Evolutionary conservation across 2,797 vertebrate genomes (phyloP).

Genomic region (Chloroceryle inda): DNA sequence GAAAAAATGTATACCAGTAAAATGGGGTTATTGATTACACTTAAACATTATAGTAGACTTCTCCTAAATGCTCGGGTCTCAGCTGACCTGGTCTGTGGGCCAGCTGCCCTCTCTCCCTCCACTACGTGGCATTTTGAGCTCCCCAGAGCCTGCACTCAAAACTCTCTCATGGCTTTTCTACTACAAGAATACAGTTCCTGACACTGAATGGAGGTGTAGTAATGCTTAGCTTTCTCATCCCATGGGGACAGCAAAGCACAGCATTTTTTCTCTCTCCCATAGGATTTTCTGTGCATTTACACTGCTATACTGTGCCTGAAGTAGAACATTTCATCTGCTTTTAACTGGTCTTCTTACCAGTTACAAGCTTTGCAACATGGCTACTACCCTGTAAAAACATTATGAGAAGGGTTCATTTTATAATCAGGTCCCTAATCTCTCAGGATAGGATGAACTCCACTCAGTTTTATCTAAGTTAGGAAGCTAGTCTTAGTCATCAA

Average conservation of each 20-base stretch:
- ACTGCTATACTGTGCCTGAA: neutral
- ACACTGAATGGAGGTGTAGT: neutral
- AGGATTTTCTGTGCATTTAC: neutral
- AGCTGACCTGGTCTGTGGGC: neutral
- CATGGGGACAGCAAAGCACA: neutral
- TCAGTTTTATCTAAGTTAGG: neutral
- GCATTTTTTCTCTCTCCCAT: neutral
- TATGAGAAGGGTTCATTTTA: neutral
- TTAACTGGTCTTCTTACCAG: neutral
- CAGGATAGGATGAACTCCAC: neutral
- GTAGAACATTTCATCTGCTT: neutral
- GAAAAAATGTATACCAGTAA: neutral
- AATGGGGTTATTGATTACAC: neutral
- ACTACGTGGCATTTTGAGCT: neutral
- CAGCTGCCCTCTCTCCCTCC: neutral
- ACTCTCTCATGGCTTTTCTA: neutral
- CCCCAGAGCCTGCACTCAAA: neutral
- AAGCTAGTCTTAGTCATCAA: neutral
- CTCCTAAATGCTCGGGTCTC: neutral
- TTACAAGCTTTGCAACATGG: neutral
- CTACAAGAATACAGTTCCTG: neutral
- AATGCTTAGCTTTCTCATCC: neutral
- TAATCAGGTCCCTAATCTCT: neutral
- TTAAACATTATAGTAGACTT: neutral
- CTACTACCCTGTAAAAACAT: neutral